A percentile compares a stretch with the other conserved stretches of the same genome.
Evolutionary conservation across 2,888 invertebrate species (phyloP).

Genomic region (Zygogramma bicolorata): DNA sequence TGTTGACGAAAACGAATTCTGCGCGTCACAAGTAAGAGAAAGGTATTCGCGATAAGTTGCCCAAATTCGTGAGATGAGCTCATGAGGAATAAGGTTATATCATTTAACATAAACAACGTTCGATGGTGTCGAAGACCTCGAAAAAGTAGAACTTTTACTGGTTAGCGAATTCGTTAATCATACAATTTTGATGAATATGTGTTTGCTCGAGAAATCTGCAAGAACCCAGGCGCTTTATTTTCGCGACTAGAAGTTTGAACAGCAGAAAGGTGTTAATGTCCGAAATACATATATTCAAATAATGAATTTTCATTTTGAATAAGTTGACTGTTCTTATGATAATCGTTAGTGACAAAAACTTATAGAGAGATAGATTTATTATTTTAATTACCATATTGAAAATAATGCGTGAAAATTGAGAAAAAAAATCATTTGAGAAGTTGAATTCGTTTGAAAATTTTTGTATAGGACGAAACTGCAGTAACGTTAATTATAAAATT

Average conservation of each 20-base stretch:
- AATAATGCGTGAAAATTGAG: too few relatives aligned
- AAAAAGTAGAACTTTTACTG: slow-evolving; percentile 49
- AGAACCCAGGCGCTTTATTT: neutral
- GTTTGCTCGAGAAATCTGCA: neutral
- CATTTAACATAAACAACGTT: slow-evolving; percentile 53
- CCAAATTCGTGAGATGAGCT: slow-evolving; percentile 46
- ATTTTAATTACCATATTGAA: too few relatives aligned
- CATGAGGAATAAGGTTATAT: slow-evolving; percentile 52
- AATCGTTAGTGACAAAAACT: too few relatives aligned
- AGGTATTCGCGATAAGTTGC: slow-evolving; percentile 51
- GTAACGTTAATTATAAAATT: too few relatives aligned
- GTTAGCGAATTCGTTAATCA: slow-evolving; percentile 14
- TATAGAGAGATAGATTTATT: too few relatives aligned
- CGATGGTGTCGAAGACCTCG: slow-evolving; percentile 51
- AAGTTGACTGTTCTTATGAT: too few relatives aligned
- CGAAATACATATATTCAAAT: too few relatives aligned
- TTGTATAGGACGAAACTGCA: too few relatives aligned
- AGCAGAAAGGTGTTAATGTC: neutral
- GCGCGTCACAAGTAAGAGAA: slow-evolving; percentile 47
- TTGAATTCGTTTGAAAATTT: too few relatives aligned
- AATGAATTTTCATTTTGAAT: too few relatives aligned
- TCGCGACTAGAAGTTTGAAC: neutral
- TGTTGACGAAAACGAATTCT: slow-evolving; percentile 15
- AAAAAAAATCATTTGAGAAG: too few relatives aligned
- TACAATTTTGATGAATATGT: neutral